Evolutionary conservation across 2,113 vertebrate genomes (phyloP).

Genomic region (Lampris megalopsis): DNA sequence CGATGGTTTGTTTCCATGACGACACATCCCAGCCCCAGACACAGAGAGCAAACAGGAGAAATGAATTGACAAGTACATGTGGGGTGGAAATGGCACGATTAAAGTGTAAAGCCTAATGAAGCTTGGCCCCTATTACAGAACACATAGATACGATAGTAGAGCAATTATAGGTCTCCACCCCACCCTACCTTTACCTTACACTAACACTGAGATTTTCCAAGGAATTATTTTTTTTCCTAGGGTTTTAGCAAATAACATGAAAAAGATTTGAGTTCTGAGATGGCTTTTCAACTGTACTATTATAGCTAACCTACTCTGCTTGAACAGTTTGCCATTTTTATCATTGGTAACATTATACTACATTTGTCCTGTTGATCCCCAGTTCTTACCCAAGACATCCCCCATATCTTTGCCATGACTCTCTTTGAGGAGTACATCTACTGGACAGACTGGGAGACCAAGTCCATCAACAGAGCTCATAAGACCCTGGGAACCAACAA

Average conservation of each 20-base stretch:
- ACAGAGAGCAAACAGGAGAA: slow-evolving; percentile 36
- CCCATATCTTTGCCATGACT: slow-evolving; percentile 97
- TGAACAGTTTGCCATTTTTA: background rate
- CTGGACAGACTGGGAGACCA: slow-evolving; percentile 99
- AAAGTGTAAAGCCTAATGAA: slow-evolving; percentile 54
- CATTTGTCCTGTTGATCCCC: slow-evolving; percentile 1
- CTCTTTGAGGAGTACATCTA: slow-evolving; percentile 98
- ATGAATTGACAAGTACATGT: slow-evolving; percentile 21
- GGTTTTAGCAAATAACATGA: background rate
- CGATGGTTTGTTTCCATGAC: slow-evolving; percentile 43
- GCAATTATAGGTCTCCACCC: slow-evolving; percentile 1
- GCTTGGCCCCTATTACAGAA: slow-evolving; percentile 42
- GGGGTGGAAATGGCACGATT: slow-evolving; percentile 38
- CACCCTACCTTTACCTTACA: slow-evolving; percentile 19
- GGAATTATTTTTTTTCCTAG: slow-evolving; percentile 1
- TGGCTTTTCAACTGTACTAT: background rate
- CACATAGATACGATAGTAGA: slow-evolving; percentile 25
- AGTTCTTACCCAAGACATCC: slow-evolving; percentile 97
- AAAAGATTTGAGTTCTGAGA: background rate
- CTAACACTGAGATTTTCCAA: background rate
- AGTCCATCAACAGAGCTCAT: slow-evolving; percentile 96
- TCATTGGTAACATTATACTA: background rate
- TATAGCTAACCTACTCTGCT: background rate
- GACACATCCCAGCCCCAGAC: slow-evolving; percentile 3
- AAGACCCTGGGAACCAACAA: slow-evolving; percentile 93